Evolutionary conservation across 2,113 vertebrate genomes (phyloP).

Genomic region (Merops nubicus): DNA sequence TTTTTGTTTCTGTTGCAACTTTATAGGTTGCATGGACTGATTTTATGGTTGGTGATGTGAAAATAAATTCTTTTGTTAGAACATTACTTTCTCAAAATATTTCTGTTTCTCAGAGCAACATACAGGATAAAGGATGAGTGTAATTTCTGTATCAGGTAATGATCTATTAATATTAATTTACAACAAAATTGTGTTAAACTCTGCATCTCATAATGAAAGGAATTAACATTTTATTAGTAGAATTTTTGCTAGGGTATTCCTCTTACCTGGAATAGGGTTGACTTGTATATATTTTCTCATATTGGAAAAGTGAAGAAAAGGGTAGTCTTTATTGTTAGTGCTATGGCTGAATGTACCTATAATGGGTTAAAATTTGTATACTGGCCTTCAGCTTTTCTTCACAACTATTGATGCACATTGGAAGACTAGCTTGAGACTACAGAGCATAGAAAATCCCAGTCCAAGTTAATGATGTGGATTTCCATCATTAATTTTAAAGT

Average conservation of each 20-base stretch:
- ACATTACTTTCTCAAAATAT: neutral
- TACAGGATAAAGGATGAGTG: neutral
- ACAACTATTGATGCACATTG: neutral
- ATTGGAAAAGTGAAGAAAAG: neutral
- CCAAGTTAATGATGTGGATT: neutral
- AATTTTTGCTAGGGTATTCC: neutral
- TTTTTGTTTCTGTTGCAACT: neutral
- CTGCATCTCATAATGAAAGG: neutral
- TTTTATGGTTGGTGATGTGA: neutral
- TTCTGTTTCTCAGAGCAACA: neutral
- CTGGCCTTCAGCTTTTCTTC: neutral
- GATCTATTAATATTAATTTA: neutral
- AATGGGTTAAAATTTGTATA: neutral
- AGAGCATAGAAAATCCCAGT: neutral
- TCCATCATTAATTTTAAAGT: conserved; percentile 13
- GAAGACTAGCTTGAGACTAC: neutral
- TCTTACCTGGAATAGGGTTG: neutral
- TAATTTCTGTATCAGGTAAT: neutral
- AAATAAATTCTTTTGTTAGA: neutral
- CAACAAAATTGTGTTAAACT: neutral
- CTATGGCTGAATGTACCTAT: neutral
- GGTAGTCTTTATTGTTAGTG: neutral
- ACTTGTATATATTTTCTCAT: neutral
- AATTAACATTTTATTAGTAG: neutral
- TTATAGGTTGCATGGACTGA: neutral